These are phyloP conservation scores for Drosophila imparisetae DNA, from an alignment of 2,888 invertebrate genomes.

Conservation along the genomic window DNA sequence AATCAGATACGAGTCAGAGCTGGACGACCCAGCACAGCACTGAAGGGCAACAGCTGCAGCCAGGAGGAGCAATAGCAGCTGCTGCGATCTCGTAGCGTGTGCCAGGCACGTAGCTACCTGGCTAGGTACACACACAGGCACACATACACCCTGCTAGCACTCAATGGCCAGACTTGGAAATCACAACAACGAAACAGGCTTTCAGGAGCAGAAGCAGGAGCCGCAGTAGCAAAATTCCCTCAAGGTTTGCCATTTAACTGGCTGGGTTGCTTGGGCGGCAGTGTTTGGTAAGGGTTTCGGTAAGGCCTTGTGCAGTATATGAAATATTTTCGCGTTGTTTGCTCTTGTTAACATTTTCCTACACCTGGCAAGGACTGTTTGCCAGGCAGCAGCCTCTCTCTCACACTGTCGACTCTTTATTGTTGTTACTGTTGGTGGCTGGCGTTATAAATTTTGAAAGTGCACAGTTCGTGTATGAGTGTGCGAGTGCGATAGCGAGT, in stretches of 20 bases:
- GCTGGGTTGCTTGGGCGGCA: conserved; percentile 31
- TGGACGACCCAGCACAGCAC: conserved; percentile 16
- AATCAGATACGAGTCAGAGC: conserved; percentile 39
- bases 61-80: conserved; percentile 39
- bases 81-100: conserved; percentile 42
- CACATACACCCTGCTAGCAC: conserved; percentile 42
- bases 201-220: conserved; percentile 11
- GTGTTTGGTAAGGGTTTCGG: conserved; percentile 10
- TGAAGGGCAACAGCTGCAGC: conserved; percentile 48
- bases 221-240: conserved; percentile 31
- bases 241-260: conserved; percentile 71
- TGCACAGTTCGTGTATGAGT: conserved; percentile 42
- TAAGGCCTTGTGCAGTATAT: conserved; percentile 46
- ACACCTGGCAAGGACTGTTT: conserved; percentile 51
- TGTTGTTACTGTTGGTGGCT: conserved; percentile 21
- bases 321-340: conserved; percentile 68
- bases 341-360: conserved; percentile 68
- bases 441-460: conserved; percentile 74
- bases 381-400: conserved; percentile 7
- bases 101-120: conserved; percentile 61
- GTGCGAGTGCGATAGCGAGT: conserved; percentile 54
- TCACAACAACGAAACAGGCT: conserved; percentile 27
- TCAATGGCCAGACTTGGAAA: conserved; percentile 49
- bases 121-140: neutral
- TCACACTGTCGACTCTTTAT: conserved; percentile 11